phyloP scores from a whole-genome alignment of 2,888 invertebrate genomes.

The Trisateles emortualis region DNA sequence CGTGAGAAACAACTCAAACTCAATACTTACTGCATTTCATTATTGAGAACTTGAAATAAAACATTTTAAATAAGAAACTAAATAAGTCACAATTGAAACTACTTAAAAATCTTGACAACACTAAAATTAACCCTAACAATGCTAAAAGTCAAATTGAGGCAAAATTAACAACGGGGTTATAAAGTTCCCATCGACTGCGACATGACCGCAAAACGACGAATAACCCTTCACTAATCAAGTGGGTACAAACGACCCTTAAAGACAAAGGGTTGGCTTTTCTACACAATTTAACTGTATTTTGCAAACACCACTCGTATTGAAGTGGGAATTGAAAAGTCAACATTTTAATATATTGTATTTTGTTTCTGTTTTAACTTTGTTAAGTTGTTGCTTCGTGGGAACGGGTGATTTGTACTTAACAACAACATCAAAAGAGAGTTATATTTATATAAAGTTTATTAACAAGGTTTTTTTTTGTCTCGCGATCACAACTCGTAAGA shows the following conservation, averaged over 20 bases:
- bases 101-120: not conserved
- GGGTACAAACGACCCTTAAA: constrained; percentile 53
- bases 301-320: constrained; percentile 74
- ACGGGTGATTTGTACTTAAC: constrained; percentile 19
- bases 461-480: no score
- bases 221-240: constrained; percentile 68
- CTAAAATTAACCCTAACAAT: constrained; percentile 19
- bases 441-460: no score
- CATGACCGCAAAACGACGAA: constrained; percentile 46
- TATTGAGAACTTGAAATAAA: no score
- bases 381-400: constrained; percentile 67
- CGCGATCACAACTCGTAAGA: no score
- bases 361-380: constrained; percentile 58
- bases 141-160: constrained; percentile 30
- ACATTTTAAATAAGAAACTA: constrained; percentile 14
- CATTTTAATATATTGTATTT: constrained; percentile 57
- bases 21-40: no score
- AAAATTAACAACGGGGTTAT: constrained; percentile 33
- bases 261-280: constrained; percentile 72
- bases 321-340: constrained; percentile 66
- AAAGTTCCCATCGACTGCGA: constrained; percentile 33
- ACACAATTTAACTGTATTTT: constrained; percentile 79
- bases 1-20: constrained; percentile 5
- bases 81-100: constrained; percentile 38
- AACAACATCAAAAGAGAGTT: no score